A percentile compares a stretch with the other conserved stretches of the same genome.
phyloP scores from a whole-genome alignment of 2,113 vertebrate genomes.

The Megalops atlanticus region DNA sequence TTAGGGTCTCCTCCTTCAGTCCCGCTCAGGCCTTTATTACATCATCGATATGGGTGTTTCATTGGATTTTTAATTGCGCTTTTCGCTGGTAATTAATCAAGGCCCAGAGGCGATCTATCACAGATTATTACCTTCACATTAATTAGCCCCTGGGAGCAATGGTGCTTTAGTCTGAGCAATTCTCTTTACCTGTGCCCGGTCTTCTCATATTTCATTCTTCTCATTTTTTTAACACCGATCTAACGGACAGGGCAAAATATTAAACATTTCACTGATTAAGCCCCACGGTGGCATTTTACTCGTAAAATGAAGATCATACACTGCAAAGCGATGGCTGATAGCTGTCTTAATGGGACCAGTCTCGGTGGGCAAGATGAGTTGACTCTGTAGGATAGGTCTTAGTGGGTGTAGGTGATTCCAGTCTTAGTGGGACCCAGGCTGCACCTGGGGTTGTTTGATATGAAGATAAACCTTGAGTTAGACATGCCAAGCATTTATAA shows the following conservation, averaged over 20 bases:
- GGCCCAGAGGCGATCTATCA: slow-evolving; percentile 22
- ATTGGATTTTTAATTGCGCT: slow-evolving; percentile 24
- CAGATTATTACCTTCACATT: slow-evolving; percentile 26
- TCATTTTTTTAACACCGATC: not conserved
- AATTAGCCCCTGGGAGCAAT: slow-evolving; percentile 22
- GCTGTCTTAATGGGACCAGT: too few species aligned
- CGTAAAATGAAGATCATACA: not conserved
- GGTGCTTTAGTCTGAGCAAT: slow-evolving; percentile 23
- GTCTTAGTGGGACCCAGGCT: not conserved
- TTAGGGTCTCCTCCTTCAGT: not conserved
- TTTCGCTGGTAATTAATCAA: slow-evolving; percentile 30
- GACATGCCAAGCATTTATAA: not conserved
- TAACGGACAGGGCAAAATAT: not conserved
- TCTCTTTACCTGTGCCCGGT: slow-evolving; percentile 23
- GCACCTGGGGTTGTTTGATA: not conserved
- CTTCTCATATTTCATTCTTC: slow-evolving; percentile 11
- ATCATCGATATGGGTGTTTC: not conserved
- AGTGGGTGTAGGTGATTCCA: too few species aligned
- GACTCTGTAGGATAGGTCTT: too few species aligned
- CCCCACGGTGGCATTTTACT: not conserved
- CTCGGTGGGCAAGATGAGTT: too few species aligned
- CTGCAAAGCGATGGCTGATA: not conserved
- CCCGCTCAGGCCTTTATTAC: not conserved
- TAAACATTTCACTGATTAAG: not conserved
- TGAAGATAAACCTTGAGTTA: not conserved